phyloP scores from a whole-genome alignment of 1,140 invertebrate species.

The Drosophila watanabei region DNA sequence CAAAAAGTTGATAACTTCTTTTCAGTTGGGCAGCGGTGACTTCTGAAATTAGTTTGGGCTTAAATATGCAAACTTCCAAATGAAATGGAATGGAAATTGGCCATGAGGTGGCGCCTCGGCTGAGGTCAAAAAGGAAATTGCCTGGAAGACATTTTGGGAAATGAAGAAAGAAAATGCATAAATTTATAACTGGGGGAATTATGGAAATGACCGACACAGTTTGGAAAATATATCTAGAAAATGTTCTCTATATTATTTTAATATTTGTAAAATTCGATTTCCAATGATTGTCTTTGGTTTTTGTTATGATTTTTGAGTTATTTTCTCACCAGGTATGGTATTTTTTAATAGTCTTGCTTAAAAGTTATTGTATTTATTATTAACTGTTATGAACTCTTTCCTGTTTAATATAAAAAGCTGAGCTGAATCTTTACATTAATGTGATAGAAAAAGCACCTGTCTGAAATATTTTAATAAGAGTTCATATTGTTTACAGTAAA shows the following conservation, averaged over 20 bases:
- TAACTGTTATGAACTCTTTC: too few species aligned
- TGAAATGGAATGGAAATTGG: conserved; percentile 45
- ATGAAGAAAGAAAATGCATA: conserved; percentile 17
- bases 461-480: too few species aligned
- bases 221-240: neutral
- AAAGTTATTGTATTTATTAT: too few species aligned
- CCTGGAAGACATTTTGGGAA: neutral
- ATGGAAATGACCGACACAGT: neutral
- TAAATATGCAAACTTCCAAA: conserved; percentile 47
- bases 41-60: conserved; percentile 46
- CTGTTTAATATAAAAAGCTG: too few species aligned
- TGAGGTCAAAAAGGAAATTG: conserved; percentile 14
- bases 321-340: too few species aligned
- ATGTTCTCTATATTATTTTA: neutral
- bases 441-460: too few species aligned
- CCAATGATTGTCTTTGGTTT: neutral
- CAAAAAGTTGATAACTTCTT: conserved; percentile 44
- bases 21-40: conserved; percentile 29
- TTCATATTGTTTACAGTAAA: too few species aligned
- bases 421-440: too few species aligned
- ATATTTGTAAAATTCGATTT: neutral
- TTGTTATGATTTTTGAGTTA: neutral
- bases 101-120: neutral
- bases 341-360: too few species aligned
- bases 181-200: conserved; percentile 10